A percentile compares a stretch with the other conserved stretches of the same genome.
phyloP scores from a whole-genome alignment of 2,113 vertebrate genomes.

The Elgaria multicarinata region DNA sequence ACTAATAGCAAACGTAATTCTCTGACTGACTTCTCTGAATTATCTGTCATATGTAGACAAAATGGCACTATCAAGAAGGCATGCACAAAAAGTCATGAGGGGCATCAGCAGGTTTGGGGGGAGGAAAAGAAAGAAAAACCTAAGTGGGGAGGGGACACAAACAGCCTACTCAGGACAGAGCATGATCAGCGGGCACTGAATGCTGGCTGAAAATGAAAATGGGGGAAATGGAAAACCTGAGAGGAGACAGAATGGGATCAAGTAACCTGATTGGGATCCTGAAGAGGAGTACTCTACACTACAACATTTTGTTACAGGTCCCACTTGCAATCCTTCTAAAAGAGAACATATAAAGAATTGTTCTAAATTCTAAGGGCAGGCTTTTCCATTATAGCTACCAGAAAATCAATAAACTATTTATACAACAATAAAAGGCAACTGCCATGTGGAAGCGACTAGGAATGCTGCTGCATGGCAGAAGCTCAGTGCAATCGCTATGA shows the following conservation, averaged over 20 bases:
- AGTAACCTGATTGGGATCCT: background rate
- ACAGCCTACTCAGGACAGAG: background rate
- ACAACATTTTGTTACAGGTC: background rate
- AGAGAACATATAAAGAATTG: background rate
- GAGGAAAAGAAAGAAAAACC: background rate
- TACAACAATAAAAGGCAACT: background rate
- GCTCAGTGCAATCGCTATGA: background rate
- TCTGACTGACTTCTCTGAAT: background rate
- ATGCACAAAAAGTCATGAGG: background rate
- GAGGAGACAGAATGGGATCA: background rate
- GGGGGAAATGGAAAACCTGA: background rate
- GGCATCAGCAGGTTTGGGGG: background rate
- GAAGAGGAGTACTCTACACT: background rate
- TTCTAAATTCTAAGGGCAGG: background rate
- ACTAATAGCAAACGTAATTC: background rate
- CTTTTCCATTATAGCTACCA: constrained; percentile 6
- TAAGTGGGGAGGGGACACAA: background rate
- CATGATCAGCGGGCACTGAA: background rate
- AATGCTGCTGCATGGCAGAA: background rate
- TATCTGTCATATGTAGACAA: background rate
- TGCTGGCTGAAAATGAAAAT: background rate
- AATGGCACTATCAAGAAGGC: background rate
- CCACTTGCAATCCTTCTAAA: background rate
- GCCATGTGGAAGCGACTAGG: background rate
- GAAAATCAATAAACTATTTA: constrained; percentile 12